Conservation (phyloP, 2,113 vertebrate genomes). For the Trichomycterus rosablanca region DNA sequence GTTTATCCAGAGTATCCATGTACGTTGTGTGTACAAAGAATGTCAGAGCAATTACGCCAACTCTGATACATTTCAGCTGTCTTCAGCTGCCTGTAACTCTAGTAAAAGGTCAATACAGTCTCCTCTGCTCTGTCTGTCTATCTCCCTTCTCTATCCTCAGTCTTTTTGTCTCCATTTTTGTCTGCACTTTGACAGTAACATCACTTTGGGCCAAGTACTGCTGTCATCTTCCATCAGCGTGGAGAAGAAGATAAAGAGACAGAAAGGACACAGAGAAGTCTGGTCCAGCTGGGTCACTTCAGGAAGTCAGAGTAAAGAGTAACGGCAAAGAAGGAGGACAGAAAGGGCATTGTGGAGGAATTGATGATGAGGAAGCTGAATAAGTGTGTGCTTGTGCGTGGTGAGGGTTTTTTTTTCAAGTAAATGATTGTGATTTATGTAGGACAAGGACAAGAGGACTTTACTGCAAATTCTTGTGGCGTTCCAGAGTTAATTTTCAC, state of each 20-base stretch:
- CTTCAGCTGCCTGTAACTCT: no score
- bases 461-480: not conserved
- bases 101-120: conserved; percentile 56
- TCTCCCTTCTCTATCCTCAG: not conserved
- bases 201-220: conserved; percentile 44
- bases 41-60: conserved; percentile 47
- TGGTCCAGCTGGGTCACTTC: conserved; percentile 48
- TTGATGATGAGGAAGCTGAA: conserved; percentile 4
- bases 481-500: not conserved
- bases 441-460: conserved; percentile 27
- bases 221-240: conserved; percentile 56
- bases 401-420: not conserved
- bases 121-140: conserved; percentile 5
- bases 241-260: conserved; percentile 41
- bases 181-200: conserved; percentile 17
- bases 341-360: conserved; percentile 8
- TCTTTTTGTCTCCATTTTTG: conserved; percentile 11
- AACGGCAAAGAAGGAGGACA: not conserved
- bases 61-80: conserved; percentile 51
- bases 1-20: no score
- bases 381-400: conserved; percentile 2
- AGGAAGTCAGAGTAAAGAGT: conserved; percentile 23
- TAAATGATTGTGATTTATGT: conserved; percentile 1
- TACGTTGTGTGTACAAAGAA: conserved; percentile 29
- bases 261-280: conserved; percentile 33